These are phyloP conservation scores for Diadegma fenestrale DNA, from an alignment of 2,888 invertebrate genomes.

Conservation along the genomic window DNA sequence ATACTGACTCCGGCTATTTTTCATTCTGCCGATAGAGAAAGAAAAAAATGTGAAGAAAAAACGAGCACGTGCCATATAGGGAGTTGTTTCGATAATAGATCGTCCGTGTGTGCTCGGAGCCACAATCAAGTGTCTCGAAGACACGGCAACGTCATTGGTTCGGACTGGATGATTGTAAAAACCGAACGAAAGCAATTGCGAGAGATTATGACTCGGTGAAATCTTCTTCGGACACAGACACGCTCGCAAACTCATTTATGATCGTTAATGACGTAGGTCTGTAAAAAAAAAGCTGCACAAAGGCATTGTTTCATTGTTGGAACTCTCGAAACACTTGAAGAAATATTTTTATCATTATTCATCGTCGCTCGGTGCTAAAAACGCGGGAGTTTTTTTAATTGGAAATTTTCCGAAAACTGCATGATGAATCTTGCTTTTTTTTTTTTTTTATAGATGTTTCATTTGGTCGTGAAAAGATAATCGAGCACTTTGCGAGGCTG, in stretches of 20 bases:
- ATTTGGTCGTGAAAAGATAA: constrained; percentile 13
- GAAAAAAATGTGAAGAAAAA: constrained; percentile 7
- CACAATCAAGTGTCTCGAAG: neutral
- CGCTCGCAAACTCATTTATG: neutral
- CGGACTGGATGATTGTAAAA: neutral
- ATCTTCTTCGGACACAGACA: constrained; percentile 23
- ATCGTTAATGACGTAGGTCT: constrained; percentile 47
- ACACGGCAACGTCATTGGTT: neutral
- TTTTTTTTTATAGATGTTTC: neutral
- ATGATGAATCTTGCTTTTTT: neutral
- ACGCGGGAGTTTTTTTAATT: neutral
- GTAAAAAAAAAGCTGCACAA: constrained; percentile 44
- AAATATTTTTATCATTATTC: constrained; percentile 24
- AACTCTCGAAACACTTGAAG: neutral
- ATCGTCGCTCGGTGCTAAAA: neutral
- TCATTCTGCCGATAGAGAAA: constrained; percentile 13
- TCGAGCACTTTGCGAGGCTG: neutral
- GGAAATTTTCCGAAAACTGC: neutral
- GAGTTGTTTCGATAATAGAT: constrained; percentile 16
- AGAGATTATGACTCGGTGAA: constrained; percentile 24
- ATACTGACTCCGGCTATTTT: constrained; percentile 36
- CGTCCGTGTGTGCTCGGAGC: neutral
- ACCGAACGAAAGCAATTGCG: constrained; percentile 6
- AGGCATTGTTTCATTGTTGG: constrained; percentile 46
- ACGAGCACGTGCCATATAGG: constrained; percentile 18